Base-by-base conservation (phyloP, 2,888 invertebrate species). In the Acronicta psi region DNA sequence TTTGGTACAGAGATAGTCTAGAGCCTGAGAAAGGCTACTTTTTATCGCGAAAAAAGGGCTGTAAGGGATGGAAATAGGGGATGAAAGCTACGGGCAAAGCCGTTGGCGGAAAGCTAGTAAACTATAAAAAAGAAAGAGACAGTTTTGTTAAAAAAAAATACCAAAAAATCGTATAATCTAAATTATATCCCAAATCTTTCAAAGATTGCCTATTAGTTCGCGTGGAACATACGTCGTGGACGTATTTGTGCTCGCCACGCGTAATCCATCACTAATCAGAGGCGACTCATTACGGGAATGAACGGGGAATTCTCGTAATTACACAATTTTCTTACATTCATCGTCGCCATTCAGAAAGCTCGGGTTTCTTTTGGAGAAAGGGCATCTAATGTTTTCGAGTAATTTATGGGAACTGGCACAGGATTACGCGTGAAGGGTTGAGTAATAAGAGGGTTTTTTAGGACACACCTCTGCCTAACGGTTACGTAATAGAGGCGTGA, bases 151-250 rank as follows among this genome's bases (percentile, higher is more conserved):
- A 8, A 14, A 47, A 47, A 16, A 14, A 11, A 16, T 6, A 29
- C 18, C 16, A 10, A 29, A 7, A 14, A 14, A 58, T 83, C 87
- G 86, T 67, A 18, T 0, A 1, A 1, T 69, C 5, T 86, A 85
- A 87, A 80, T 17, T 0, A 3, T 37, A 14, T 6, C n/a, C 20
- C 63, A 83, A 87, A 88, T 89, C 84, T 81, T 70, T 68, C 77
- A 74, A 82, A 83, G 86, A 89, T 89, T 88, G 87, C 79, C 85
- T 82, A 82, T 85, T 85, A 84, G 73, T 78, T 63, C 50, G 71
- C 62, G 41, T 64, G 64, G 79, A 82, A 84, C 87, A 70, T 79
- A 81, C 70, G 64, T 63, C 62, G 68, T 60, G 71, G 69, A 79
- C 77, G 72, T 75, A 75, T 73, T 75, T 68, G 58, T 72, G 73